A percentile compares a stretch with the other conserved stretches of the same genome.
phyloP scores from a whole-genome alignment of 2,797 vertebrate genomes.

The Syndactyla subalaris region DNA sequence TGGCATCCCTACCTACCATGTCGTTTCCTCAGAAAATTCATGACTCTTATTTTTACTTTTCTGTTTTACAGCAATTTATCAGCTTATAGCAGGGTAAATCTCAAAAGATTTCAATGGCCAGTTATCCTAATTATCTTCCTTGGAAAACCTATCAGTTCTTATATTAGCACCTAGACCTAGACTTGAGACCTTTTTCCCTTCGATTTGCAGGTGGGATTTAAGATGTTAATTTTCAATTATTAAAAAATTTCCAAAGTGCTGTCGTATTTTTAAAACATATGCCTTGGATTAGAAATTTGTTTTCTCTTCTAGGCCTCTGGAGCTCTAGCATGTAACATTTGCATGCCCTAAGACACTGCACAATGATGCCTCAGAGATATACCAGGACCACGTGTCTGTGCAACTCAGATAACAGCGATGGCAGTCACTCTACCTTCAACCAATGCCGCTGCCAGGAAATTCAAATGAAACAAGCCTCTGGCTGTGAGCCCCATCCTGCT shows the following conservation, averaged over 20 bases:
- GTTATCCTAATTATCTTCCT: background rate
- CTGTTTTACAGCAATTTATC: background rate
- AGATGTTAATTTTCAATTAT: background rate
- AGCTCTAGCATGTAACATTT: background rate
- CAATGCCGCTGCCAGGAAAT: background rate
- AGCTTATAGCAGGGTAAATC: background rate
- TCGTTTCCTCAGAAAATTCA: background rate
- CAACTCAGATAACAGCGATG: background rate
- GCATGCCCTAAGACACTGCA: background rate
- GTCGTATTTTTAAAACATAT: background rate
- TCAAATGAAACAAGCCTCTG: background rate
- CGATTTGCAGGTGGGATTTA: background rate
- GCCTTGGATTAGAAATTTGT: background rate
- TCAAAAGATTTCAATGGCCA: background rate
- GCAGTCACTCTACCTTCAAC: background rate
- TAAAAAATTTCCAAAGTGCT: background rate
- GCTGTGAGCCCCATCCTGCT: background rate
- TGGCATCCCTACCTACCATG: background rate
- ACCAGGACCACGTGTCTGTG: rapidly evolving
- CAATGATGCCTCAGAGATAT: rapidly evolving
- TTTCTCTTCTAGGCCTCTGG: background rate
- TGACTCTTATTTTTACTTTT: background rate
- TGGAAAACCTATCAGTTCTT: background rate
- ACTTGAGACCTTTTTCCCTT: background rate
- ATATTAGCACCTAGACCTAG: background rate